A percentile compares a stretch with the other conserved stretches of the same genome.
These are phyloP conservation scores for Halesus radiatus DNA, from an alignment of 1,140 invertebrate species.

Conservation along the genomic window DNA sequence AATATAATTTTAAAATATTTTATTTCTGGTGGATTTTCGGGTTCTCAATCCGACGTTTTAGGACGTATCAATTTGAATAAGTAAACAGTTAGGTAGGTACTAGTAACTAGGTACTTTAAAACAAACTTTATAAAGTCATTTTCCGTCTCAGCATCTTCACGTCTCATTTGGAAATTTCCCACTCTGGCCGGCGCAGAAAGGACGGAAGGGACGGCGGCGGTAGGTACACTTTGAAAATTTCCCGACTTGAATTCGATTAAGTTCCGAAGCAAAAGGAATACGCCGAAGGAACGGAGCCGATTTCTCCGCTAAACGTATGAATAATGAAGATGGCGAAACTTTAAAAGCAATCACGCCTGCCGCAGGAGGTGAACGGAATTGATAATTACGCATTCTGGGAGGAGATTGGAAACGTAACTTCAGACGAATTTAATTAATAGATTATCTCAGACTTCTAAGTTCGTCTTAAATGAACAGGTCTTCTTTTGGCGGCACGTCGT, in stretches of 20 bases:
- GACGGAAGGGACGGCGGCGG: neutral
- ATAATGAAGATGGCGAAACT: slow-evolving; percentile 37
- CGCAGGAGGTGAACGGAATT: slow-evolving; percentile 14
- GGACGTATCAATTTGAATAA: too few species aligned
- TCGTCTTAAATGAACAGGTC: too few species aligned
- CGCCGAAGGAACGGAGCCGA: slow-evolving; percentile 14
- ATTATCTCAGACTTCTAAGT: too few species aligned
- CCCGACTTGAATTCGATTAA: slow-evolving; percentile 25
- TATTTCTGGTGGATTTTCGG: too few species aligned
- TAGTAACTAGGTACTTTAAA: neutral
- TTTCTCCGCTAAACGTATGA: slow-evolving; percentile 27
- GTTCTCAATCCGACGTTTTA: too few species aligned
- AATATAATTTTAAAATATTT: too few species aligned
- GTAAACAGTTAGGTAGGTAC: too few species aligned
- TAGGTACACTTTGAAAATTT: slow-evolving; percentile 9
- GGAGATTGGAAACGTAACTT: neutral
- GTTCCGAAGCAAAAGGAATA: slow-evolving; percentile 13
- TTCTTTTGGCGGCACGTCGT: too few species aligned
- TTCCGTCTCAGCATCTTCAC: slow-evolving; percentile 18
- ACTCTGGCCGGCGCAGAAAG: neutral
- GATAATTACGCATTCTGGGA: slow-evolving; percentile 9
- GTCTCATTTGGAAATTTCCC: slow-evolving; percentile 11
- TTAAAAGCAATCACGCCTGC: slow-evolving; percentile 20
- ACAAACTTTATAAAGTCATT: slow-evolving; percentile 21
- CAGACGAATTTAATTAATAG: too few species aligned